A percentile compares a stretch with the other conserved stretches of the same genome.
phyloP scores from a whole-genome alignment of 2,113 vertebrate species.

The Sapajus apella region DNA sequence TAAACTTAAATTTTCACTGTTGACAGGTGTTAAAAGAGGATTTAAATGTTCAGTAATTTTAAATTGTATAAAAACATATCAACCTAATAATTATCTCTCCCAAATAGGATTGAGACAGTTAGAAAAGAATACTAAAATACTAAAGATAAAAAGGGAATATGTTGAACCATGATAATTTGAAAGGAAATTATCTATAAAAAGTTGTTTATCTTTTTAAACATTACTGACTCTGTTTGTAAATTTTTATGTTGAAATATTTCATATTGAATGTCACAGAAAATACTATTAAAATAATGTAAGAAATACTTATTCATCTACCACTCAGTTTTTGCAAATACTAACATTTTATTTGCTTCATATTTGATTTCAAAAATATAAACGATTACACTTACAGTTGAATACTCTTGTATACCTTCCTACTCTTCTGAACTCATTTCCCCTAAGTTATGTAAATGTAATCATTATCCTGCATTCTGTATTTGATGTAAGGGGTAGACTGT shows the following conservation, averaged over 20 bases:
- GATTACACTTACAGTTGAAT: neutral
- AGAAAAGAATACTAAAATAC: neutral
- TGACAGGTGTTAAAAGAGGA: neutral
- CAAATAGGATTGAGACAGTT: neutral
- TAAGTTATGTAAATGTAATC: neutral
- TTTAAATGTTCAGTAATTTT: neutral
- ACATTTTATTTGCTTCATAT: neutral
- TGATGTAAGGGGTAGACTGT: neutral
- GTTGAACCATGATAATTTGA: neutral
- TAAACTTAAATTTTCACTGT: slow-evolving; percentile 4
- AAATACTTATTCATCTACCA: neutral
- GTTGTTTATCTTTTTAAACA: neutral
- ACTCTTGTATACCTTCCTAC: neutral
- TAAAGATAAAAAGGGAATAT: slow-evolving; percentile 15
- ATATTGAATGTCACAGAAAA: neutral
- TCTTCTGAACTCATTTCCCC: neutral
- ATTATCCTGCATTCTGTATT: neutral
- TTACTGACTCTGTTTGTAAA: neutral
- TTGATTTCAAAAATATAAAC: neutral
- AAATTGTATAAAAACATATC: neutral
- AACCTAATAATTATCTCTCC: neutral
- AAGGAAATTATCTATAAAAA: slow-evolving; percentile 11
- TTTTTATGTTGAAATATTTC: neutral
- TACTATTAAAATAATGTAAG: neutral
- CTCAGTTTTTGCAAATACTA: neutral